phyloP scores from a whole-genome alignment of 2,113 vertebrate species.

The Equus quagga region DNA sequence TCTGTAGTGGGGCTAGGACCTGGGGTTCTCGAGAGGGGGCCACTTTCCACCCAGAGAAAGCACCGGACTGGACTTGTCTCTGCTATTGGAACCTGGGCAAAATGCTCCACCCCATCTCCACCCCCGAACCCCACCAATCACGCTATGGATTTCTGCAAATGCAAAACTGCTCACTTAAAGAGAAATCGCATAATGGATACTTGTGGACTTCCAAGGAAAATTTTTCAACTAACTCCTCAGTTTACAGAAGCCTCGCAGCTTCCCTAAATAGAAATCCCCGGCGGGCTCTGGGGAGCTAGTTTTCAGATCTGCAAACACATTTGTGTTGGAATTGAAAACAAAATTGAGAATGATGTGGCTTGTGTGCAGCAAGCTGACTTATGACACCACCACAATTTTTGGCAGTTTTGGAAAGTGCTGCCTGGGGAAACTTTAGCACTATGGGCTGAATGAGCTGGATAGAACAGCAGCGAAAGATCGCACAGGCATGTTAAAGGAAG shows the following conservation, averaged over 20 bases:
- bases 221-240: constrained; percentile 71
- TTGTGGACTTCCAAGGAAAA: constrained; percentile 72
- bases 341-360: constrained; percentile 80
- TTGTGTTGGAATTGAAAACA: constrained; percentile 84
- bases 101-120: rapidly evolving
- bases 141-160: neutral
- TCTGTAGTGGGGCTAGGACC: neutral
- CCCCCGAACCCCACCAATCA: too few species aligned
- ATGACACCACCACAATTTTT: constrained; percentile 75
- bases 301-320: constrained; percentile 80
- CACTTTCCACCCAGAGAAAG: neutral
- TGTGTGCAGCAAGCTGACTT: constrained; percentile 75
- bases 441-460: constrained; percentile 45
- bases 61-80: neutral
- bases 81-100: neutral
- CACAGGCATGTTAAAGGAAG: neutral
- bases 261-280: constrained; percentile 77
- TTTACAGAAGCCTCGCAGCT: constrained; percentile 83
- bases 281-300: constrained; percentile 71
- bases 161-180: neutral
- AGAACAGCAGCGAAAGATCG: neutral
- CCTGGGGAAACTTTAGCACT: constrained; percentile 78
- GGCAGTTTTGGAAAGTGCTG: constrained; percentile 79
- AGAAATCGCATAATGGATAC: neutral
- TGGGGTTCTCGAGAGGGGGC: too few species aligned